Conservation (phyloP, 1,140 invertebrate genomes). For the Bombus balteatus region DNA sequence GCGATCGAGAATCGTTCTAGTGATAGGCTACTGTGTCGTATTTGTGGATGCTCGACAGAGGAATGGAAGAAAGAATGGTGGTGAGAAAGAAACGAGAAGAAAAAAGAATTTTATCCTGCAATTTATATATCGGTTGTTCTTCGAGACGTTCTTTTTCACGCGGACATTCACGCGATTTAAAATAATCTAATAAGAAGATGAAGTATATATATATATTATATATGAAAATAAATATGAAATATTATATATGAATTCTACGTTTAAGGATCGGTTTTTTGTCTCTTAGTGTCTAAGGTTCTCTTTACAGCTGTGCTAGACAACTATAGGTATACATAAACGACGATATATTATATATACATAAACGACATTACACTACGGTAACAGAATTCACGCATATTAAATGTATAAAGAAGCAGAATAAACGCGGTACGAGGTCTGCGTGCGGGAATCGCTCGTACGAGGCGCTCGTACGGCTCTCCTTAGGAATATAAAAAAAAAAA, state of each 20-base stretch:
- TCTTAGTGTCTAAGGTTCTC: conserved; percentile 77
- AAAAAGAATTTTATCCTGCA: conserved; percentile 63
- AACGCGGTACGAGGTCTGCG: background rate
- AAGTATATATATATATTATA: conserved; percentile 50
- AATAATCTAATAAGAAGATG: conserved; percentile 56
- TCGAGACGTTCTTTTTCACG: conserved; percentile 62
- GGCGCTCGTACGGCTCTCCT: background rate
- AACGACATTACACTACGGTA: conserved; percentile 40
- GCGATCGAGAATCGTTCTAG: conserved; percentile 53
- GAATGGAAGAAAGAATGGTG: background rate
- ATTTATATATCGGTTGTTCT: conserved; percentile 68
- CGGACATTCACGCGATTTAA: conserved; percentile 48
- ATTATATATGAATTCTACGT: conserved; percentile 65
- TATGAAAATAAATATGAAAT: conserved; percentile 61
- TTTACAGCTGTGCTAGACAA: conserved; percentile 82
- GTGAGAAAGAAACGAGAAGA: background rate
- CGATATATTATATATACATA: conserved; percentile 49
- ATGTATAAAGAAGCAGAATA: conserved; percentile 2
- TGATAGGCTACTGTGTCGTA: conserved; percentile 63
- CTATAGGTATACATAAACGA: conserved; percentile 70
- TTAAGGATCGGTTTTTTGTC: conserved; percentile 68
- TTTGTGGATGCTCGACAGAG: conserved; percentile 37
- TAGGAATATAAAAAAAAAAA: conserved; percentile 16
- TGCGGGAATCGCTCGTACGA: background rate
- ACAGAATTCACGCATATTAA: conserved; percentile 21